Percentiles rank a stretch among this genome's conserved stretches.
Conservation (phyloP, 1,140 invertebrate species). For the Anagrus nilaparvatae region DNA sequence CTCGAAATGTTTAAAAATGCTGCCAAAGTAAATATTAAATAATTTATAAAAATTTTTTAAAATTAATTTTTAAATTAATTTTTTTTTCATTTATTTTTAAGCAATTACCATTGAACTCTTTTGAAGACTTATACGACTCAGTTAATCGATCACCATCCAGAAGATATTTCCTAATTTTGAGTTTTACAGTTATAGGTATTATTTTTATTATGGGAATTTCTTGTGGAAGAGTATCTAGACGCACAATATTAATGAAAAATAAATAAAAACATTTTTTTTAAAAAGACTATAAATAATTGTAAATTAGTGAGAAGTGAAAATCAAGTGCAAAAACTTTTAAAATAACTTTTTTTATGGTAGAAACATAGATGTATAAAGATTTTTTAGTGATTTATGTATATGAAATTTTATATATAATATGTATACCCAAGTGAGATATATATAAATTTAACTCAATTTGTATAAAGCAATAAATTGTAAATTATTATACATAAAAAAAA, state of each 20-base stretch:
- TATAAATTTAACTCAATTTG: no score
- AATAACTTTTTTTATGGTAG: no score
- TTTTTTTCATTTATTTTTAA: conserved; percentile 28
- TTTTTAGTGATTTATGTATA: no score
- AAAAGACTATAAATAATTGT: no score
- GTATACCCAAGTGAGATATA: no score
- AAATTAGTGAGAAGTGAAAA: no score
- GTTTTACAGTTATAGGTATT: conserved; percentile 57
- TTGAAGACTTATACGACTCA: conserved; percentile 55
- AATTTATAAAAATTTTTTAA: conserved; percentile 16
- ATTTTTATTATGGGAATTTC: conserved; percentile 75
- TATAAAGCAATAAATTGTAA: no score
- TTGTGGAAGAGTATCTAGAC: conserved; percentile 67
- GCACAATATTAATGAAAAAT: conserved; percentile 58
- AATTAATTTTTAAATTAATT: conserved; percentile 6
- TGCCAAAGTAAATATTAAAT: conserved; percentile 50
- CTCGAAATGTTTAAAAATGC: conserved; percentile 86
- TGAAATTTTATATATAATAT: no score
- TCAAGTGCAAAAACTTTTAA: no score
- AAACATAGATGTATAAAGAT: no score
- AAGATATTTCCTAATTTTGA: conserved; percentile 66
- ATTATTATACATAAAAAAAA: no score
- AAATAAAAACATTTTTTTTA: no score
- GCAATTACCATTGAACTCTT: conserved; percentile 50
- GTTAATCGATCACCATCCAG: conserved; percentile 63